A percentile compares a stretch with the other conserved stretches of the same genome.
phyloP scores from a whole-genome alignment of 2,888 invertebrate genomes.

The Sminthurides aquaticus region DNA sequence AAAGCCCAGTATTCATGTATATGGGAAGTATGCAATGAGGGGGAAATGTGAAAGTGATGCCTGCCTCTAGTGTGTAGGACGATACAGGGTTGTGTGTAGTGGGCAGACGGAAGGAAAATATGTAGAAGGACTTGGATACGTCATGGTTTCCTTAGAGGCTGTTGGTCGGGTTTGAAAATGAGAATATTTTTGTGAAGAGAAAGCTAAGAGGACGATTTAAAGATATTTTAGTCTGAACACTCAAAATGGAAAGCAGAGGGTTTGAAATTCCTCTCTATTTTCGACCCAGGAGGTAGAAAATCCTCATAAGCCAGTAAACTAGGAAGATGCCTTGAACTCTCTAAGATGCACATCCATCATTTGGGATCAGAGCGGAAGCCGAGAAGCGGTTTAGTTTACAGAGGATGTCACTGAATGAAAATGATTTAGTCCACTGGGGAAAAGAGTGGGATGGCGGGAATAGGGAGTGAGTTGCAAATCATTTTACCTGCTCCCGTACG shows the following conservation, averaged over 20 bases:
- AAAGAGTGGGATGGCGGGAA: no score
- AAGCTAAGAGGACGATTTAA: neutral
- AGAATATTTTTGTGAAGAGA: no score
- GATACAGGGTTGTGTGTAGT: no score
- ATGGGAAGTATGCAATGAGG: no score
- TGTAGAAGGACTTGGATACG: no score
- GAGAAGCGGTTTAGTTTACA: neutral
- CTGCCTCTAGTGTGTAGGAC: no score
- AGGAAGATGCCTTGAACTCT: neutral
- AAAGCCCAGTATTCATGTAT: neutral
- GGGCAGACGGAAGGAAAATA: no score
- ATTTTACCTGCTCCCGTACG: neutral
- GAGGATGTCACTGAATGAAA: neutral
- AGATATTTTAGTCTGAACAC: neutral
- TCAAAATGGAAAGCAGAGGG: neutral
- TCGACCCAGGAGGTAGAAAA: neutral
- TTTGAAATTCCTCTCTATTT: neutral
- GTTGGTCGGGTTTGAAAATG: no score
- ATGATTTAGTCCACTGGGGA: neutral
- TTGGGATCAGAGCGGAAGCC: neutral
- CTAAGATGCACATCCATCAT: conserved; percentile 5
- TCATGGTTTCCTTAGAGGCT: no score
- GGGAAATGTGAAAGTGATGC: no score
- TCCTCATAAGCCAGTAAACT: neutral
- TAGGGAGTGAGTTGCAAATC: neutral